phyloP scores from a whole-genome alignment of 2,113 vertebrate species.

The Regulus satrapa region DNA sequence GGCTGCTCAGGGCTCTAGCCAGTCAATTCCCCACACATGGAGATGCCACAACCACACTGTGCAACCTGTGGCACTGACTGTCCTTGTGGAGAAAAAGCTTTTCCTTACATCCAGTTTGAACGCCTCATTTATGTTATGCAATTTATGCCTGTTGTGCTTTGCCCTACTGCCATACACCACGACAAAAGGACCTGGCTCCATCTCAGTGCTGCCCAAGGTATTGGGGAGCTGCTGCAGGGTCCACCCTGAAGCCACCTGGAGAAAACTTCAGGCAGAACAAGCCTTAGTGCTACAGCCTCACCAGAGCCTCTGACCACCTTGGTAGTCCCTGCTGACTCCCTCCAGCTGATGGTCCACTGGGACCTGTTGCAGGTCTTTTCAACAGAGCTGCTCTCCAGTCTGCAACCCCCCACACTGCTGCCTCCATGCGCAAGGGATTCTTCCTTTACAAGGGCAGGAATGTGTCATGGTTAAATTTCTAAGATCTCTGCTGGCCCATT shows the following conservation, averaged over 20 bases:
- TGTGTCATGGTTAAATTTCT: background rate
- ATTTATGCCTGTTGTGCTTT: background rate
- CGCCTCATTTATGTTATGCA: background rate
- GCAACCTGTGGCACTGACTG: background rate
- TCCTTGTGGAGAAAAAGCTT: background rate
- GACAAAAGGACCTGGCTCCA: background rate
- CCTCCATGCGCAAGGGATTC: accelerated
- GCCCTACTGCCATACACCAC: background rate
- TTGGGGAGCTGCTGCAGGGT: background rate
- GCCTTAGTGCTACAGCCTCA: background rate
- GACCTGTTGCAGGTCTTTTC: accelerated
- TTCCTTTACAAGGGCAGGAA: background rate
- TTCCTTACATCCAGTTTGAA: background rate
- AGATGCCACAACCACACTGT: background rate
- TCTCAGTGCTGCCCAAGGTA: background rate
- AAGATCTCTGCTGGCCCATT: background rate
- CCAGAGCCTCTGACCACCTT: no score
- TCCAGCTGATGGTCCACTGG: background rate
- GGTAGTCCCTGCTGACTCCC: background rate
- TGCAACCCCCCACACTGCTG: no score
- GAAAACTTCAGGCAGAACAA: background rate
- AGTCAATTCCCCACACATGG: background rate
- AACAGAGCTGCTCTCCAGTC: background rate
- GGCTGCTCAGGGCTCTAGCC: background rate
- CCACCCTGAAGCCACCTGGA: accelerated